Evolutionary conservation across 2,113 vertebrate species (phyloP), one percentile per base, ranked within the genome.

Genomic region (Lathamus discolor): DNA sequence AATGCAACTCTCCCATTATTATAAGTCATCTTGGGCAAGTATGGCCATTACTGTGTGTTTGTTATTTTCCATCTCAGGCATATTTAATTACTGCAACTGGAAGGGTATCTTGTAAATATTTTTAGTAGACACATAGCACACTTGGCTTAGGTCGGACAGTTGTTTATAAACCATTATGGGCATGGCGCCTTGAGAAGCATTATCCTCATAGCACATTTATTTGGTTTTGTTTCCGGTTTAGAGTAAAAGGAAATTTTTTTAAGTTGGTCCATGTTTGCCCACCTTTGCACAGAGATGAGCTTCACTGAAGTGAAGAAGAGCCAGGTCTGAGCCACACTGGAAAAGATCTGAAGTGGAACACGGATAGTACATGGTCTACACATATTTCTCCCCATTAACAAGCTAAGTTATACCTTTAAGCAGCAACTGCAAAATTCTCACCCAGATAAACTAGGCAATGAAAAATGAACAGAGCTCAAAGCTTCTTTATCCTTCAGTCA

Each of bases 61-160:
- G 24, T 72, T 95, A 90, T 48, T 96, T 94, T 90, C 64, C 29
- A 37, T 72, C 29, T 64, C 66, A 49, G 69, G 39, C 13, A 67
- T 78, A 62, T 90, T 95, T 93, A 90, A 93, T 84, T 63, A 78
- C 43, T 3, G 5, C 77, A 95, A 78, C 64, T 90, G 43, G 51
- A 94, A 92, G 51, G 24, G 14, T 61, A 52, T 82, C 27, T 94
- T 77, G 90, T 24, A 92, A 93, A 91, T 92, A 86, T 76, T 94
- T 95, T 95, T 84, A 88, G 66, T 39, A 88, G 62, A 78, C 27
- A 79, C 73, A 51, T 29, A 86, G 5, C 15, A 84, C 35, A 57
- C 37, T 84, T 72, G n/a, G 55, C 55, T 82, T 94, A 72, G 86
- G 88, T 54, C 57, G 62, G 55, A 63, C 33, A 62, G 15, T 82